Base-by-base conservation (phyloP, 2,113 vertebrate genomes). In the Pitta sordida region DNA sequence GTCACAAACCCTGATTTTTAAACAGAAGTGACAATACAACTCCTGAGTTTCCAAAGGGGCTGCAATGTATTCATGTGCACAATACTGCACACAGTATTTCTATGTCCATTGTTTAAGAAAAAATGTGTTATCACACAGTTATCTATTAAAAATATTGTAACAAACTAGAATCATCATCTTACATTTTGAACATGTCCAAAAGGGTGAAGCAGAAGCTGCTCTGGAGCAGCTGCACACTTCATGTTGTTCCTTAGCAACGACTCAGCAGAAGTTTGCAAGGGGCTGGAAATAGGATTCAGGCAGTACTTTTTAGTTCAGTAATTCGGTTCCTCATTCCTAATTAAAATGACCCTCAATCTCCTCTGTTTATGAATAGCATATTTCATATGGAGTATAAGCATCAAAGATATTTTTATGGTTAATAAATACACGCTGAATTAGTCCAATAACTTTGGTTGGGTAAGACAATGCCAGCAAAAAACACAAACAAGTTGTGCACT, bases 221-320 rank as follows among this genome's bases (percentile, higher is more conserved):
- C 94, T 97, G 95, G 81, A 94, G 90, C 88, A 96, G 87, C 70
- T 70, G 93, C 83, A 90, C n/a, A 39, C 88, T 95, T 84, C 41
- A 79, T 86, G 89, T 79, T 32, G 97, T 97, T 97, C 97, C 97
- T 97, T 98, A 98, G 97, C 97, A 98, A 98, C 98, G 97, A 94
- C 92, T 91, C 48, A 39, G 86, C 60, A 51, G 94, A 97, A 97
- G 92, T 95, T 92, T 90, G 68, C 52, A 89, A 62, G 55, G 76
- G 49, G 65, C 90, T 75, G 49, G n/a, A 92, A 88, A 90, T 56
- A 69, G 75, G 87, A 96, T 73, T 84, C 44, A 95, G 90, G 88
- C 86, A 58, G 85, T 53, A 91, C 56, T 93, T 91, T 52, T 77
- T 51, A 88, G 53, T 71, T 94, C 6, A 51, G 73, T 76, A 95